Evolutionary conservation across 2,113 vertebrate species (phyloP).

Genomic region (Camelus bactrianus): DNA sequence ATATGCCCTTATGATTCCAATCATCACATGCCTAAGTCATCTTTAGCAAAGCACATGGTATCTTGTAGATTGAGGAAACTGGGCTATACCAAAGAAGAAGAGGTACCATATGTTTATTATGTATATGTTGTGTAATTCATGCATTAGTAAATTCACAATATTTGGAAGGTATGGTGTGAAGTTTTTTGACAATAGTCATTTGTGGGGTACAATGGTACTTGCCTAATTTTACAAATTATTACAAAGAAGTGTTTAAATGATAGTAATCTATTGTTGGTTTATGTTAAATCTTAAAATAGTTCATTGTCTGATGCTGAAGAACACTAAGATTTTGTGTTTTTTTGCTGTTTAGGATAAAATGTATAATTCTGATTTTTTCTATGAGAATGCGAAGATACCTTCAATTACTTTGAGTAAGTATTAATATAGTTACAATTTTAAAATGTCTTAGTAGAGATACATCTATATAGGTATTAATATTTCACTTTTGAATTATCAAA

Average conservation of each 20-base stretch:
- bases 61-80: slow-evolving; percentile 90
- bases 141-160: neutral
- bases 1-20: slow-evolving; percentile 91
- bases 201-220: neutral
- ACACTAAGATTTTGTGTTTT: neutral
- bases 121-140: neutral
- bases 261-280: neutral
- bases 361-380: slow-evolving; percentile 90
- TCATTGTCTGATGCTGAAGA: slow-evolving; percentile 1
- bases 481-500: slow-evolving; percentile 45
- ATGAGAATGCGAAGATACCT: slow-evolving; percentile 89
- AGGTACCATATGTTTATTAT: slow-evolving; percentile 83
- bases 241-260: slow-evolving; percentile 6
- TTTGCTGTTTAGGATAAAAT: slow-evolving; percentile 89
- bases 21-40: slow-evolving; percentile 90
- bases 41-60: slow-evolving; percentile 91
- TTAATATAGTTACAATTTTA: slow-evolving; percentile 18
- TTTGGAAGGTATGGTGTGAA: neutral
- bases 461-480: neutral
- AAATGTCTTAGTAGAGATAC: slow-evolving; percentile 23
- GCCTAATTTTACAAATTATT: neutral
- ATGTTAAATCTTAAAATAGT: neutral
- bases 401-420: slow-evolving; percentile 91
- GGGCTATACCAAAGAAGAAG: slow-evolving; percentile 93
- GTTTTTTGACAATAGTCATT: neutral